These are phyloP conservation scores for Metridium senile DNA, from an alignment of 92 coral and sea anemone species.

Conservation along the genomic window DNA sequence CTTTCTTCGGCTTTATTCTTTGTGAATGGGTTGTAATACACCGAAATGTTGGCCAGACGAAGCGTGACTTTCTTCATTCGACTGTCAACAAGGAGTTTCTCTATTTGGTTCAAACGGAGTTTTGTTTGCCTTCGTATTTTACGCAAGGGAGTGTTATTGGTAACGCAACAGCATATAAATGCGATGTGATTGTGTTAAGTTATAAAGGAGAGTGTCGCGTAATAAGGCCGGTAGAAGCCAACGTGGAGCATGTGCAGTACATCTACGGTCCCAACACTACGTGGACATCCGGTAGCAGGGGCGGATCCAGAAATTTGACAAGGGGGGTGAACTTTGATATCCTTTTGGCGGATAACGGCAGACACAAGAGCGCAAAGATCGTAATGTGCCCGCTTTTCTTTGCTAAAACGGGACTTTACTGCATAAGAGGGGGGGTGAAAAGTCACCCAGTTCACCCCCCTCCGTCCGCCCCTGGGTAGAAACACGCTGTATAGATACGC, in stretches of 20 bases:
- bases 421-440: no score
- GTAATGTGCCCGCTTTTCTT: no score
- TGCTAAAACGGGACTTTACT: no score
- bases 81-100: constrained; percentile 31
- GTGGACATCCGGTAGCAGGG: constrained; percentile 38
- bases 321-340: no score
- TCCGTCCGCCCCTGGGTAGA: no score
- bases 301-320: no score
- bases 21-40: background rate
- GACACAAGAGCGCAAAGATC: no score
- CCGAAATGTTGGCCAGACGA: background rate
- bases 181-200: constrained; percentile 61
- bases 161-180: constrained; percentile 41
- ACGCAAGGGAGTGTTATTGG: constrained; percentile 30
- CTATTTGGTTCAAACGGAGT: constrained; percentile 56
- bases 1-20: background rate
- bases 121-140: constrained; percentile 37
- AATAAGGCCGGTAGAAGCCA: background rate
- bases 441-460: no score
- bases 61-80: background rate
- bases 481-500: constrained; percentile 13
- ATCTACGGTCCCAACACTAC: constrained; percentile 22
- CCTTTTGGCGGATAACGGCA: no score
- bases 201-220: constrained; percentile 4
- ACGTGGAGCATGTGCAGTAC: constrained; percentile 33